Evolutionary conservation across 2,113 vertebrate genomes (phyloP), one percentile per base, ranked within the genome.

Genomic region (Hyla sarda): DNA sequence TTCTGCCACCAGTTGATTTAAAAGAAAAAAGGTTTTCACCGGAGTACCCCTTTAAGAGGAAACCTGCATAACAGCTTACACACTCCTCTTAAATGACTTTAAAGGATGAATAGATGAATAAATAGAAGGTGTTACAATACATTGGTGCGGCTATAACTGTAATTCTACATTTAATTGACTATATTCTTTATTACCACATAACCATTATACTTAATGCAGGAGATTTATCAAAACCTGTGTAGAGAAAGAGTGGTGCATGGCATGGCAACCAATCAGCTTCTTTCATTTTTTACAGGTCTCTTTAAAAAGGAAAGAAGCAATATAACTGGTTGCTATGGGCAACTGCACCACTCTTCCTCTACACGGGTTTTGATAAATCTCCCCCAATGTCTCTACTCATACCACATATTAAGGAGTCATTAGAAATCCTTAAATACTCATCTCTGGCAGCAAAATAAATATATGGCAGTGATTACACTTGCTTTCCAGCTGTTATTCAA

Each of bases 141-240:
- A 10, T 76, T 76, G 52, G 7, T 28, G 52, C 1, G 19, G 50
- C 17, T 77, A 32, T 54, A 56, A 77, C 5, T 54, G 48, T 13
- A 54, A 56, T 77, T 32, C 25, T n/a, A 28, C 25, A 76, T 76
- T 76, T 52, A 28, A 76, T 52, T 52, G 74, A 76, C 47, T 50
- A 30, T 32, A 52, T 9, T 19, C 17, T 45, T 6, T 45, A 16
- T 37, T 71, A 71, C 37, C 7, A 37, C 32, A 72, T 45, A 72
- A 72, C 21, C 34, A 52, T 76, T 50, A 50, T 34, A 48, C 28
- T 3, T 13, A 76, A 76, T n/a, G n/a, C n/a, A n/a, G n/a, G n/a
- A n/a, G n/a, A n/a, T n/a, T n/a, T n/a, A n/a, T n/a, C n/a, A n/a
- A n/a, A n/a, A n/a, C n/a, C n/a, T n/a, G n/a, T n/a, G n/a, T n/a